Conservation (phyloP, 2,113 vertebrate species). For the Orthonyx spaldingii region DNA sequence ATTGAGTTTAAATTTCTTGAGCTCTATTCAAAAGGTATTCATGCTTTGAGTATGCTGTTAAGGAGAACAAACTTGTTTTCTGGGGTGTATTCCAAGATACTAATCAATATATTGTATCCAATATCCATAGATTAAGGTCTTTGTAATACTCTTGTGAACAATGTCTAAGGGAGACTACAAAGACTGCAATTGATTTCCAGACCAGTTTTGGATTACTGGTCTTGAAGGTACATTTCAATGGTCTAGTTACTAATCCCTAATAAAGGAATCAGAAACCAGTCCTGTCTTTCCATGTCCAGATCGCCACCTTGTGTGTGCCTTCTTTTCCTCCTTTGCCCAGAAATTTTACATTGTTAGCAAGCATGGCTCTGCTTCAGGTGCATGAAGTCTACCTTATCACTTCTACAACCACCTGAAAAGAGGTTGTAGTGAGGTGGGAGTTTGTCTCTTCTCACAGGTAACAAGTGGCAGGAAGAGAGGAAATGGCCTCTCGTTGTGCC, state of each 20-base stretch:
- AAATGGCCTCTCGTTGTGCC: background rate
- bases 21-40: background rate
- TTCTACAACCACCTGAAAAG: background rate
- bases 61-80: background rate
- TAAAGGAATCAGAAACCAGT: background rate
- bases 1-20: background rate
- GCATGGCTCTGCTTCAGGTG: background rate
- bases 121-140: background rate
- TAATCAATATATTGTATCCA: background rate
- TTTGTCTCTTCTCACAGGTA: background rate
- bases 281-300: background rate
- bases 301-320: rapidly evolving
- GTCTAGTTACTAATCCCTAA: background rate
- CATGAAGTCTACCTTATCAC: background rate
- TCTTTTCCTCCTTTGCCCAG: background rate
- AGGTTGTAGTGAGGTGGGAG: background rate
- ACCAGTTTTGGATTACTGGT: background rate
- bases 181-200: background rate
- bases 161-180: background rate
- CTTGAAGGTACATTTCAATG: background rate
- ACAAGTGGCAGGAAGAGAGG: background rate
- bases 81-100: background rate
- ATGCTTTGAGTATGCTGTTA: background rate
- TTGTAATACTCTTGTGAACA: background rate
- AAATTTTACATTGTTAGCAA: background rate